Base-by-base conservation (phyloP, 2,888 invertebrate species). In the Dicycla oo region DNA sequence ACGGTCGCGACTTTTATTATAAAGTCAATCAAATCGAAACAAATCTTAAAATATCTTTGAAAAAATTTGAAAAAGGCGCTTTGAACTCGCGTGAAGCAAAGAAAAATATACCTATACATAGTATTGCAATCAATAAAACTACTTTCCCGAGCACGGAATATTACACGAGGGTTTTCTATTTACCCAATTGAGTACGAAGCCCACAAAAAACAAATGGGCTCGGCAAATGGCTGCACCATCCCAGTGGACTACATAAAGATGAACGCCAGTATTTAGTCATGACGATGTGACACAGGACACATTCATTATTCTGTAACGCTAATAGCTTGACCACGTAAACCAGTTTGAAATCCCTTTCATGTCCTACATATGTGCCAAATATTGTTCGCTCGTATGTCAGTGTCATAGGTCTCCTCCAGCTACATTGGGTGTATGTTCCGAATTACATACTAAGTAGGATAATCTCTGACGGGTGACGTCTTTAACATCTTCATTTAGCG, bases 301-400 rank as follows among this genome's bases (percentile, higher is more conserved):
- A 80, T 86, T 79, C 76, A 86, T 86, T 81, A 86, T 85, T 85
- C 73, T 54, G 65, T 69, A 56, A 70, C 69, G 69, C 69, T 84
- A 84, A 85, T 83, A 83, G 84, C 78, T 67, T 75, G 75, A 78
- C 77, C 78, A 69, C 70, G 66, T 67, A 63, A 83, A 80, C 73
- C 78, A 60, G 73, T 80, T 72, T 80, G 67, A 69, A 73, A 81
- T 83, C 69, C 68, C 67, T 83, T 71, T 77, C 83, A 83, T 70
- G 69, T 57, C 47, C 45, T 51, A 73, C 73, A 70, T 73, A 64
- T 63, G 63, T 61, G 40, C 47, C 54, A 70, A 81, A 70, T 73
- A 75, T 68, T 71, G 30, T 34, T 38, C 11, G 51, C 23, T 60
- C 64, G 51, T 79, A 61, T 49, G 43, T 77, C 78, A 77, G 23